Evolutionary conservation across 2,797 vertebrate species (phyloP).

Genomic region (Geotrypetes seraphini): DNA sequence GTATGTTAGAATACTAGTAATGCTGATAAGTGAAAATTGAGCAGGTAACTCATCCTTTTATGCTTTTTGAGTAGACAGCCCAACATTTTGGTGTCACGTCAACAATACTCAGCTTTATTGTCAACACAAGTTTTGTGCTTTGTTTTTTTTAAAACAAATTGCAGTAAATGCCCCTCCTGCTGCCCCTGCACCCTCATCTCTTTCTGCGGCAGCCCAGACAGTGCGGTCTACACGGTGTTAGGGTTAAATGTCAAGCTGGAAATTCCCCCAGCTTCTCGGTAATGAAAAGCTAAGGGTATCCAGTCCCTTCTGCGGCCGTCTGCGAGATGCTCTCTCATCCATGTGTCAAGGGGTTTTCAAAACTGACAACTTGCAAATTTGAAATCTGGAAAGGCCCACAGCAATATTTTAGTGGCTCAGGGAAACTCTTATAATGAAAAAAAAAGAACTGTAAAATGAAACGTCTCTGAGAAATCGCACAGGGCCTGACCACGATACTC

Average conservation of each 20-base stretch:
- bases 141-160: too few relatives aligned
- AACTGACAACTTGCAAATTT: conserved; percentile 74
- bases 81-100: too few relatives aligned
- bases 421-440: conserved; percentile 58
- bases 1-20: too few relatives aligned
- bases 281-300: conserved; percentile 68
- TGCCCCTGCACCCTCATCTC: too few relatives aligned
- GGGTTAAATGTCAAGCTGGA: conserved; percentile 66
- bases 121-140: too few relatives aligned
- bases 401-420: conserved; percentile 65
- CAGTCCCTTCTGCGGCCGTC: conserved; percentile 61
- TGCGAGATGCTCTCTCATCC: conserved; percentile 59
- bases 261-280: conserved; percentile 60
- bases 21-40: too few relatives aligned
- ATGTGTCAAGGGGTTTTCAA: conserved; percentile 69
- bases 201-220: conserved; percentile 40
- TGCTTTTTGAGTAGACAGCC: too few relatives aligned
- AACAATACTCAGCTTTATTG: too few relatives aligned
- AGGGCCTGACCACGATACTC: conserved; percentile 94
- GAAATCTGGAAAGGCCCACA: conserved; percentile 74
- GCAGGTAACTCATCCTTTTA: too few relatives aligned
- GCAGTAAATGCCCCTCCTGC: too few relatives aligned
- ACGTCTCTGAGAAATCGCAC: conserved; percentile 83
- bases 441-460: conserved; percentile 67
- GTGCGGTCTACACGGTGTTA: conserved; percentile 61